Conservation (phyloP, 2,888 invertebrate genomes). For the Proisotoma minuta region DNA sequence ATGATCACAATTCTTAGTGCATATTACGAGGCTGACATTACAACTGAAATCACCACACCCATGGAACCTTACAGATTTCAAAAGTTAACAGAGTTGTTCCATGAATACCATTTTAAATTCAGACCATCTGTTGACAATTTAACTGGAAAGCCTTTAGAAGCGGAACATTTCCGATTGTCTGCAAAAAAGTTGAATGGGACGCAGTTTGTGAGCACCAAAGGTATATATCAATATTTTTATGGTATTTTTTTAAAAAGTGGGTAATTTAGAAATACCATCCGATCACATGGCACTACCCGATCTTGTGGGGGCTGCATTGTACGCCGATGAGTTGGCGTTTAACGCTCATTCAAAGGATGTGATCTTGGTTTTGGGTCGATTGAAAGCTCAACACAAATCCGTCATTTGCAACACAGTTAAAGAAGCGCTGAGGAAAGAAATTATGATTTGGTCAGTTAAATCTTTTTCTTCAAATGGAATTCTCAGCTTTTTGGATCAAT, state of each 20-base stretch:
- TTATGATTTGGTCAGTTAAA: not conserved
- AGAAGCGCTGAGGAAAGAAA: not conserved
- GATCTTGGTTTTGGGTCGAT: not conserved
- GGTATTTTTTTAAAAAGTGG: too few relatives aligned
- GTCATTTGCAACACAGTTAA: not conserved
- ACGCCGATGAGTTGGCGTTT: not conserved
- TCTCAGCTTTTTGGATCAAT: not conserved
- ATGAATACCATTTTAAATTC: not conserved
- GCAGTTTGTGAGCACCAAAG: too few relatives aligned
- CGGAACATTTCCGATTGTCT: too few relatives aligned
- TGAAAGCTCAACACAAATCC: not conserved
- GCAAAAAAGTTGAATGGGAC: too few relatives aligned
- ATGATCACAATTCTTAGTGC: not conserved
- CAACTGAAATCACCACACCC: not conserved
- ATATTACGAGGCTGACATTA: not conserved
- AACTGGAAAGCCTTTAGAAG: too few relatives aligned
- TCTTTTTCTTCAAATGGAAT: not conserved
- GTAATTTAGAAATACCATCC: not conserved
- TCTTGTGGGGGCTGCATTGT: not conserved
- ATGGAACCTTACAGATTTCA: not conserved
- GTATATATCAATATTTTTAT: too few relatives aligned
- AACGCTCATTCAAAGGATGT: not conserved
- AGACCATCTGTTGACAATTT: not conserved
- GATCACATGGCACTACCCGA: not conserved
- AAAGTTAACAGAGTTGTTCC: not conserved